Conservation (phyloP, 2,797 vertebrate species). For the Phalanger gymnotis region DNA sequence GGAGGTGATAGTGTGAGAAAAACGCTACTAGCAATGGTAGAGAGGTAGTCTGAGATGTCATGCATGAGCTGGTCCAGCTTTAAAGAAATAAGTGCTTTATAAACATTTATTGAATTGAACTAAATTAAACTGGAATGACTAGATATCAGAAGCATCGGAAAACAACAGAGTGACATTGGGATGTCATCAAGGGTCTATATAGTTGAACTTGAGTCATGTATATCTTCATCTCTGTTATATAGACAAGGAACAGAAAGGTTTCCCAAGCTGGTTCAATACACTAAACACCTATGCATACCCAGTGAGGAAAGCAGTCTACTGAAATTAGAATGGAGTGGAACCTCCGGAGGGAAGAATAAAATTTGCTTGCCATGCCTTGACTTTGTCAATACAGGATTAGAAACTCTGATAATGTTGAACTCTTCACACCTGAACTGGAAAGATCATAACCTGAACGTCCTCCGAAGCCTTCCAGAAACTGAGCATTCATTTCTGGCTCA, state of each 20-base stretch:
- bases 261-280: background rate
- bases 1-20: background rate
- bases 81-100: background rate
- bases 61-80: background rate
- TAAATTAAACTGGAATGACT: background rate
- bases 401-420: background rate
- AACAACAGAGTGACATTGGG: background rate
- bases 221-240: background rate
- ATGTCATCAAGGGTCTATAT: background rate
- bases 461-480: conserved; percentile 26
- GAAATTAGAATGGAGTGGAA: background rate
- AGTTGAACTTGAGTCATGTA: background rate
- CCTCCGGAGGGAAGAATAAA: background rate
- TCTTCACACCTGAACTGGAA: background rate
- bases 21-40: background rate
- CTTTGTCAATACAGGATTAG: background rate
- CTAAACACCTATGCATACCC: background rate
- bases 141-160: background rate
- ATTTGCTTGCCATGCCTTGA: background rate
- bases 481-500: conserved; percentile 28
- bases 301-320: background rate
- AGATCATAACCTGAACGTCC: background rate
- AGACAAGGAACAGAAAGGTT: background rate
- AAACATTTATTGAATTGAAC: background rate
- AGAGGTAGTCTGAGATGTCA: background rate